These are phyloP conservation scores for Euwallacea fornicatus DNA, from an alignment of 1,140 invertebrate genomes.

Conservation along the genomic window DNA sequence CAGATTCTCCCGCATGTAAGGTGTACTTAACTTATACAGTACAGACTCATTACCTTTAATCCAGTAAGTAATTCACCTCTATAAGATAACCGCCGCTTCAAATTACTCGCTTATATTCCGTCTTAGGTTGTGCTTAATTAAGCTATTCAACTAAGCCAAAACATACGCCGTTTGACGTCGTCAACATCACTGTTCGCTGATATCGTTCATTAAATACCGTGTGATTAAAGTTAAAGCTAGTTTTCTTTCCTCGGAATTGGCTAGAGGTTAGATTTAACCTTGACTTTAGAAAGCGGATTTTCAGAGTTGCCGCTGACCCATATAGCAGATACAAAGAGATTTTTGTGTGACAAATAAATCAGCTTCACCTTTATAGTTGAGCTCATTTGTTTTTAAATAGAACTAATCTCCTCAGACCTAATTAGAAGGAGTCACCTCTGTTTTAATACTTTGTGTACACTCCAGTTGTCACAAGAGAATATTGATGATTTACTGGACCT, in stretches of 20 bases:
- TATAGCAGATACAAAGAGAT: too few species aligned
- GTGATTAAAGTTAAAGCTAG: constrained; percentile 14
- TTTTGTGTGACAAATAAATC: too few species aligned
- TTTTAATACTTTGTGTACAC: too few species aligned
- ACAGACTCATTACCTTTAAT: constrained; percentile 39
- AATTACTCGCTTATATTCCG: constrained; percentile 40
- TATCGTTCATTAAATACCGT: constrained; percentile 14
- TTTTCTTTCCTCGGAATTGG: not conserved
- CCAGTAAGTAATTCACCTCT: constrained; percentile 45
- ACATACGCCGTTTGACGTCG: constrained; percentile 11
- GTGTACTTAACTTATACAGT: constrained; percentile 32
- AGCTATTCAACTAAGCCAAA: constrained; percentile 34
- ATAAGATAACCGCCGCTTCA: constrained; percentile 45
- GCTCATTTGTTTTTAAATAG: too few species aligned
- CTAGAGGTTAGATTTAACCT: too few species aligned
- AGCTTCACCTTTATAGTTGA: too few species aligned
- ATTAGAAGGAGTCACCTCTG: too few species aligned
- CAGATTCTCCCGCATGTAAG: constrained; percentile 12
- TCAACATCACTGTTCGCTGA: not conserved
- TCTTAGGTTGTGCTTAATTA: constrained; percentile 40
- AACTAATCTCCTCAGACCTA: too few species aligned
- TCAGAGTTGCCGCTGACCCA: too few species aligned
- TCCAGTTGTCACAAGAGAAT: too few species aligned
- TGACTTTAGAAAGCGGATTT: not conserved
- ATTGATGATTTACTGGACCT: too few species aligned